A percentile compares a stretch with the other conserved stretches of the same genome.
Conservation (phyloP, 1,140 invertebrate genomes). For the Drosophila mauritiana region DNA sequence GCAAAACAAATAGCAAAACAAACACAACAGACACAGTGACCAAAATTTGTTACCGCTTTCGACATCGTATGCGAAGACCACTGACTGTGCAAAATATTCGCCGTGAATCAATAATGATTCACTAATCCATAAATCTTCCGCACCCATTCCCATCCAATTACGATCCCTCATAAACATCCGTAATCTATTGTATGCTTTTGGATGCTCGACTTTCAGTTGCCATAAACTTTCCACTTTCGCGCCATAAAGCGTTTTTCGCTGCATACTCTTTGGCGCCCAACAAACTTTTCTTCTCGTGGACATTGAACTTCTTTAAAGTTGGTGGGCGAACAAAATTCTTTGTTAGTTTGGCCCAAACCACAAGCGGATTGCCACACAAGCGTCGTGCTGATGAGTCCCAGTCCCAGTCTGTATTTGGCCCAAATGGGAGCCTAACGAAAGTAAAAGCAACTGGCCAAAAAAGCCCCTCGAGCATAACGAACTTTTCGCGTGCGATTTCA, state of each 20-base stretch:
- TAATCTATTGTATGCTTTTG: constrained; percentile 24
- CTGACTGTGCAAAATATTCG: constrained; percentile 36
- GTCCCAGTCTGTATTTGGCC: constrained; percentile 16
- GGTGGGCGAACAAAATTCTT: background rate
- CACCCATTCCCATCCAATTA: background rate
- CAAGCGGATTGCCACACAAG: constrained; percentile 41
- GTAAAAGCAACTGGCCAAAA: constrained; percentile 20
- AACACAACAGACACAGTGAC: constrained; percentile 37
- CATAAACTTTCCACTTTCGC: constrained; percentile 26
- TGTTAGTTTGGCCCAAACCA: constrained; percentile 14
- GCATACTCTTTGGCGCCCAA: constrained; percentile 29
- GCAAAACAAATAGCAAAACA: constrained; percentile 53
- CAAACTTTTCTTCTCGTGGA: constrained; percentile 18
- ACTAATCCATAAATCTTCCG: constrained; percentile 25
- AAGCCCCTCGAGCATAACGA: constrained; percentile 36
- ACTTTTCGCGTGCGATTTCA: constrained; percentile 15
- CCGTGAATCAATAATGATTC: constrained; percentile 38
- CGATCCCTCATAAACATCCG: background rate
- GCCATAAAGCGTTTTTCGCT: constrained; percentile 14
- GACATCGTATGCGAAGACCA: constrained; percentile 11
- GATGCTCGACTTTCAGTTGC: constrained; percentile 15
- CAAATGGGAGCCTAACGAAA: constrained; percentile 31
- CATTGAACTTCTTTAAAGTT: constrained; percentile 32
- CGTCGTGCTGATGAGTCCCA: constrained; percentile 31
- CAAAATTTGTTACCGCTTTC: constrained; percentile 33